Evolutionary conservation across 2,888 invertebrate genomes (phyloP), one percentile per base, ranked within the genome.

Genomic region (Hirtodrosophila trivittata): DNA sequence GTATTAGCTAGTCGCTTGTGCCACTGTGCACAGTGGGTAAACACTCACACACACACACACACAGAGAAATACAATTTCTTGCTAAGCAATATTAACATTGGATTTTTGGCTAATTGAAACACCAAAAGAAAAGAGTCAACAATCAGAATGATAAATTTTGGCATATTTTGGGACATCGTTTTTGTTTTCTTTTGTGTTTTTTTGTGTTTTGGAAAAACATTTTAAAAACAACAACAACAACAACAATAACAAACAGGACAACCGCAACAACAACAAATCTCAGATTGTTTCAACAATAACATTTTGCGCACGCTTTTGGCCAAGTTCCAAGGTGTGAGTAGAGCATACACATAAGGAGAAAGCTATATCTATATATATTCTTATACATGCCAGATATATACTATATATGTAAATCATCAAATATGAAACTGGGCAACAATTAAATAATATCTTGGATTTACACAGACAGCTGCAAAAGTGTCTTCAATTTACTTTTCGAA

Each of bases 301-400:
- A 83, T 82, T 85, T 80, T 85, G 80, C 80, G 80, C 80, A 80
- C 86, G 80, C 80, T 80, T 80, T 80, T 80, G 80, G 82, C 78
- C 45, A 25, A n/a, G 25, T 6, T 63, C 77, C 85, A 80, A 77
- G 45, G 35, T 14, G 54, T 37, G 58, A 63, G 49, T 67, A 51
- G 51, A 56, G 54, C 26, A 37, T 28, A 32, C 16, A 43, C 50
- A 38, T 9, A 32, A 42, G 33, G n/a, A 12, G 12, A 38, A 38
- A 49, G 28, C 43, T 25, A 45, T 41, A 56, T n/a, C 43, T 41
- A 39, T 26, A 49, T 12, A 42, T 3, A 46, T 14, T 57, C 26
- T 45, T 16, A 43, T 52, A 28, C 16, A 26, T 30, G 25, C 9
- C 3, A 42, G 1, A 33, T 39, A 54, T 51, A 47, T 33, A 39